Conservation (phyloP, 2,797 vertebrate genomes). For the Champsocephalus esox region DNA sequence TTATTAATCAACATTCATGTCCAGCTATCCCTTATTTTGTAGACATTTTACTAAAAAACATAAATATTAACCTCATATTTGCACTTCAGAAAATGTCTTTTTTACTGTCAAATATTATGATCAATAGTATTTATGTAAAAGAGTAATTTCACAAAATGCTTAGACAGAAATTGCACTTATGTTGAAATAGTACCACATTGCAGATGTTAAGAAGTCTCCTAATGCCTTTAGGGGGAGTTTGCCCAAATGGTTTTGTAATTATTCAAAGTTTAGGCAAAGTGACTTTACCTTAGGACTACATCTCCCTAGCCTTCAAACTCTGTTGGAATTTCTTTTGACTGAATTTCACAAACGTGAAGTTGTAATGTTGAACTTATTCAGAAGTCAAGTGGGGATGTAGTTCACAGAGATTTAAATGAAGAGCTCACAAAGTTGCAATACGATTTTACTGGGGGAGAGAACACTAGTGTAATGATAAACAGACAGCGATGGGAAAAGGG, state of each 20-base stretch:
- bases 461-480: conserved; percentile 73
- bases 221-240: conserved; percentile 29
- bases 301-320: conserved; percentile 30
- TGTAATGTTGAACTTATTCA: conserved; percentile 54
- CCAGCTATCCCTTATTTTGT: neutral
- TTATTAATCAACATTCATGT: neutral
- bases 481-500: conserved; percentile 69
- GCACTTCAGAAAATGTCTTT: neutral
- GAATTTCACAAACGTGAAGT: conserved; percentile 57
- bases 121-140: neutral
- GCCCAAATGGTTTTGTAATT: conserved; percentile 40
- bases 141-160: neutral
- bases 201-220: conserved; percentile 16
- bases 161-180: neutral
- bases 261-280: conserved; percentile 42
- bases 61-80: neutral
- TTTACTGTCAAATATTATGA: neutral
- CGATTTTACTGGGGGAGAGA: conserved; percentile 57
- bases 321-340: conserved; percentile 37
- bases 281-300: conserved; percentile 39
- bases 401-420: conserved; percentile 73
- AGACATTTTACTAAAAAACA: neutral
- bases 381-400: conserved; percentile 59
- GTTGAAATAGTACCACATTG: conserved; percentile 4
- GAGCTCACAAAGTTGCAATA: conserved; percentile 67